A percentile compares a stretch with the other conserved stretches of the same genome.
Conservation (phyloP, 2,797 vertebrate species). For the Apogon talboti region DNA sequence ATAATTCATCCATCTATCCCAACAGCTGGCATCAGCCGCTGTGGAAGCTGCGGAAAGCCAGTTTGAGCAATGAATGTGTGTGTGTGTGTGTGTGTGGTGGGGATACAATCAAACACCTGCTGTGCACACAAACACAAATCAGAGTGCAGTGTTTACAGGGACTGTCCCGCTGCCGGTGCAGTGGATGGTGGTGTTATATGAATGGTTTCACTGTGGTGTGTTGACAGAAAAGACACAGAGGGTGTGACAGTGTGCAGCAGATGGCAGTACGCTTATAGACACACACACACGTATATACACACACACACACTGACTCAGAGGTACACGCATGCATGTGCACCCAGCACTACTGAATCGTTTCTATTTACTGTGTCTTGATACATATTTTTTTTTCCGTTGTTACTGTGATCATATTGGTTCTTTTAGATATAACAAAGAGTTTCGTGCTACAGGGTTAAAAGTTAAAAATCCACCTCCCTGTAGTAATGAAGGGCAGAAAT, state of each 20-base stretch:
- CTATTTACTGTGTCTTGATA: constrained; percentile 1
- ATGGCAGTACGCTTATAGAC: constrained; percentile 1
- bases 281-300: neutral
- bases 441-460: neutral
- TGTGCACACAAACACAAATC: constrained; percentile 58
- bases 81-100: constrained; percentile 11
- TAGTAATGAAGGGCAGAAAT: neutral
- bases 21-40: constrained; percentile 46
- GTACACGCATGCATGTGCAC: neutral
- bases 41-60: constrained; percentile 34
- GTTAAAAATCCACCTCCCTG: neutral
- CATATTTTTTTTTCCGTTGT: neutral
- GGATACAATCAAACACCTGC: constrained; percentile 66
- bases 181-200: constrained; percentile 14
- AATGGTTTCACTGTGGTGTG: constrained; percentile 33
- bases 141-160: constrained; percentile 52
- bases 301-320: constrained; percentile 10
- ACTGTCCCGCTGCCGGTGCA: constrained; percentile 32
- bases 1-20: constrained; percentile 48
- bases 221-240: constrained; percentile 30
- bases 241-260: constrained; percentile 23
- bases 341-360: neutral
- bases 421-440: neutral
- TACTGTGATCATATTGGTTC: constrained; percentile 17
- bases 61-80: neutral